These are phyloP conservation scores for Cetonia aurata DNA, from an alignment of 2,888 invertebrate species.

Conservation along the genomic window DNA sequence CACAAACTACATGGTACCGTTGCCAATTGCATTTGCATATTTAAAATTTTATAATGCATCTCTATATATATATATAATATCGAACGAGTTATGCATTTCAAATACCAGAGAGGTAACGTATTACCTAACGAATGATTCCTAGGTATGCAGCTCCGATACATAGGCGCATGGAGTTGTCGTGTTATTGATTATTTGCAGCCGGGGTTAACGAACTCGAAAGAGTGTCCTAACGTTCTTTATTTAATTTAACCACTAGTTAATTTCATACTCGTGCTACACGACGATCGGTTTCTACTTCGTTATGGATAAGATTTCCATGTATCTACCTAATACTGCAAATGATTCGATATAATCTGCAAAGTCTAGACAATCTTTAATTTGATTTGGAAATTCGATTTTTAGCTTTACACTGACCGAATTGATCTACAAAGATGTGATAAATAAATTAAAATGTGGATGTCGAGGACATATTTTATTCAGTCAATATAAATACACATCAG, in stretches of 20 bases:
- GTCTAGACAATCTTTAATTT: too few relatives aligned
- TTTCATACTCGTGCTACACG: conserved; percentile 6
- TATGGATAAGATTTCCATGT: not conserved
- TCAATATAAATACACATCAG: too few relatives aligned
- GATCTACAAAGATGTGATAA: too few relatives aligned
- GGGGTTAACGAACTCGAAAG: conserved; percentile 16
- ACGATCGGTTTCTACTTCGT: not conserved
- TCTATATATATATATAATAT: not conserved
- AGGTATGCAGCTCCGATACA: conserved; percentile 19
- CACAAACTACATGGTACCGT: too few relatives aligned
- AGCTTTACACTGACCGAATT: too few relatives aligned
- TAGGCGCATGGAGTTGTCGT: conserved; percentile 18
- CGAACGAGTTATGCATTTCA: conserved; percentile 15
- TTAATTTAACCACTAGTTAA: conserved; percentile 35
- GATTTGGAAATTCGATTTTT: too few relatives aligned
- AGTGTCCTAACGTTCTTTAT: conserved; percentile 15
- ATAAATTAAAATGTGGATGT: too few relatives aligned
- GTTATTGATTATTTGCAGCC: conserved; percentile 38
- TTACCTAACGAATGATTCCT: conserved; percentile 7
- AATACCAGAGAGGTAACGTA: not conserved
- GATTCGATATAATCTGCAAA: too few relatives aligned
- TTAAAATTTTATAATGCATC: conserved; percentile 4
- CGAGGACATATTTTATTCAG: too few relatives aligned
- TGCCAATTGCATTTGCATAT: not conserved
- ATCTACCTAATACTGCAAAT: not conserved